Evolutionary conservation across 1,140 invertebrate genomes (phyloP).

Genomic region (Ditylenchus dipsaci): DNA sequence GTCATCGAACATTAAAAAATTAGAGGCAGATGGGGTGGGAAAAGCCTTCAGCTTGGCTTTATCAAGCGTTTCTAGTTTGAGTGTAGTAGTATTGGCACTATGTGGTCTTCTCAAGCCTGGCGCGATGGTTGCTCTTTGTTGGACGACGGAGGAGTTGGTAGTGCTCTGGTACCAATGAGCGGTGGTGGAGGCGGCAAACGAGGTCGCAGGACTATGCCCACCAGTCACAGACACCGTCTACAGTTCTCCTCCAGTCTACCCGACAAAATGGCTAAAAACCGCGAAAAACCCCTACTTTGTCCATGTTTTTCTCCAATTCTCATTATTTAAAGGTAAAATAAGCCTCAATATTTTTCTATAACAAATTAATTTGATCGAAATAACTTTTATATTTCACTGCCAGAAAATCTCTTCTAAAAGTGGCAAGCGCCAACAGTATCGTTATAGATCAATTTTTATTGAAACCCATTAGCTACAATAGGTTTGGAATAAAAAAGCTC

Average conservation of each 20-base stretch:
- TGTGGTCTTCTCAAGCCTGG: background rate
- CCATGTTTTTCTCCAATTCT: slow-evolving; percentile 38
- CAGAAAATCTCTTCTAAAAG: too few relatives aligned
- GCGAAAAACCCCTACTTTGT: slow-evolving; percentile 38
- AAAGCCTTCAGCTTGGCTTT: background rate
- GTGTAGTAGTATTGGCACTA: background rate
- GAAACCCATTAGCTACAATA: too few relatives aligned
- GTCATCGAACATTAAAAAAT: too few relatives aligned
- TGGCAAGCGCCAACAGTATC: too few relatives aligned
- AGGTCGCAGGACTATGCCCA: background rate
- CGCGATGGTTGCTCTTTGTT: background rate
- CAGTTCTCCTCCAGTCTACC: background rate
- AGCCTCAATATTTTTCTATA: background rate
- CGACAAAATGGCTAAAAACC: background rate
- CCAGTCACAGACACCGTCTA: background rate
- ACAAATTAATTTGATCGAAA: background rate
- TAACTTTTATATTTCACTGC: too few relatives aligned
- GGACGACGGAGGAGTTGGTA: background rate
- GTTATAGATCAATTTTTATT: too few relatives aligned
- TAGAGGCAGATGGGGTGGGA: too few relatives aligned
- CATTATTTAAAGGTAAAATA: slow-evolving; percentile 34
- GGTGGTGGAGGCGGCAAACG: background rate
- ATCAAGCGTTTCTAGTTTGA: background rate
- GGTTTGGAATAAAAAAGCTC: too few relatives aligned
- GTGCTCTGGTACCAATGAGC: background rate